A percentile compares a stretch with the other conserved stretches of the same genome.
Conservation (phyloP, 2,888 invertebrate genomes). For the Nemoura dubitans region DNA sequence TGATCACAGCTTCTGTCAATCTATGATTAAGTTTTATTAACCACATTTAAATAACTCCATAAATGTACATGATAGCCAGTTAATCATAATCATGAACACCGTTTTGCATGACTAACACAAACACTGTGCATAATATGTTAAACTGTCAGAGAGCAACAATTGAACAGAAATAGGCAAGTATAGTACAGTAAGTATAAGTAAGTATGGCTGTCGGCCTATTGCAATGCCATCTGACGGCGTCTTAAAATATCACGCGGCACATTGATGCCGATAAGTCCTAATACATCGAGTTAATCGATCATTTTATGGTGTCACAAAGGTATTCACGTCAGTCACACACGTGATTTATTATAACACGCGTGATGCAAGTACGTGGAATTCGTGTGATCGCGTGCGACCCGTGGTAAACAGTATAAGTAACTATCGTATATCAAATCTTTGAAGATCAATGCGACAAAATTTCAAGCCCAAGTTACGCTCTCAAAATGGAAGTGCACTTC, state of each 20-base stretch:
- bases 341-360: neutral
- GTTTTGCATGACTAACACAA: neutral
- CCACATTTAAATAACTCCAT: conserved; percentile 7
- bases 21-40: conserved; percentile 12
- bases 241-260: neutral
- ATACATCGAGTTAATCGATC: neutral
- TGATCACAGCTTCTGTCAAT: neutral
- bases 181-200: neutral
- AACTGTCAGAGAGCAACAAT: neutral
- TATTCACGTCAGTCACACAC: neutral
- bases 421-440: neutral
- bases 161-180: conserved; percentile 5
- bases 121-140: neutral
- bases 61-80: conserved; percentile 7
- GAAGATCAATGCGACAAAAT: neutral
- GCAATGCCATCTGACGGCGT: neutral
- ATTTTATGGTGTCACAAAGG: neutral
- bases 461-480: neutral
- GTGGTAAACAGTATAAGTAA: too few relatives aligned
- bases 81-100: conserved; percentile 7
- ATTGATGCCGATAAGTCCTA: neutral
- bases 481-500: neutral
- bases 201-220: neutral
- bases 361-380: neutral
- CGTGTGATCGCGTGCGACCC: neutral